phyloP scores from a whole-genome alignment of 1,140 invertebrate genomes.

The Diuraphis noxia region DNA sequence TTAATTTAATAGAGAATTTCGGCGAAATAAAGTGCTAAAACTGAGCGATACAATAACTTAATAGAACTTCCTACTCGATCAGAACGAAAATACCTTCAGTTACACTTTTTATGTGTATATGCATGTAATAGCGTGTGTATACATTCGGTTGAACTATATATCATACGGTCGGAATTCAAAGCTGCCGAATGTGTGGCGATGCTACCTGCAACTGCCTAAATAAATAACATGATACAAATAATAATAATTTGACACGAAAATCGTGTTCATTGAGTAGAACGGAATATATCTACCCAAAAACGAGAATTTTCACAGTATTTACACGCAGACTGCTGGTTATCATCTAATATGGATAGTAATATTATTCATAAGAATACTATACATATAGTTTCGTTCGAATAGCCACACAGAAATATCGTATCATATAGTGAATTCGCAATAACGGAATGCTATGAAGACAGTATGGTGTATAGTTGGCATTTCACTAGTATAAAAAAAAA shows the following conservation, averaged over 20 bases:
- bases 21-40: neutral
- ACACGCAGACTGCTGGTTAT: neutral
- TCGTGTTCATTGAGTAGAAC: neutral
- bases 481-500: neutral
- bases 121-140: too few species aligned
- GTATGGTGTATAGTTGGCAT: neutral
- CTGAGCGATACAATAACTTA: neutral
- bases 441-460: neutral
- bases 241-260: neutral
- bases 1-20: neutral
- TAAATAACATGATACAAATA: neutral
- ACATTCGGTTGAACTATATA: neutral
- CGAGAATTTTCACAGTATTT: neutral
- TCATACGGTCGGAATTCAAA: neutral
- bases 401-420: neutral
- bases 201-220: neutral
- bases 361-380: neutral
- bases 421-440: too few species aligned
- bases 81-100: neutral
- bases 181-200: neutral
- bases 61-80: neutral
- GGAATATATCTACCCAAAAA: neutral
- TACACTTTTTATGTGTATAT: neutral
- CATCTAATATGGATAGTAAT: neutral
- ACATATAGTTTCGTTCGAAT: neutral